Evolutionary conservation across 2,113 vertebrate species (phyloP).

Genomic region (Emydura subglobosa): DNA sequence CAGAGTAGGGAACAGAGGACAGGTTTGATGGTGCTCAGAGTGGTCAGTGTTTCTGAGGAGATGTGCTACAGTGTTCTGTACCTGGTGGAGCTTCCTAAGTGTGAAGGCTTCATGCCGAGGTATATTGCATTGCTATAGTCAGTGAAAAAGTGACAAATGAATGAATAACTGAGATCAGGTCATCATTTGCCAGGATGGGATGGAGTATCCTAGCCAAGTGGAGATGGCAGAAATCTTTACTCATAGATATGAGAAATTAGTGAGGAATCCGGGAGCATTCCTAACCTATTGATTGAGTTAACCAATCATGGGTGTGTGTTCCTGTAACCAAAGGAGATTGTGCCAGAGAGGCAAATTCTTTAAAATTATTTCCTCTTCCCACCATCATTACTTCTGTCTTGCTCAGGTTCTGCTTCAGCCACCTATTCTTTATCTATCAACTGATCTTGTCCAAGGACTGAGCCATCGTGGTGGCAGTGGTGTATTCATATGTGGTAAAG

Average conservation of each 20-base stretch:
- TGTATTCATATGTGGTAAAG: background rate
- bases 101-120: background rate
- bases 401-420: background rate
- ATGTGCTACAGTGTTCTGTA: background rate
- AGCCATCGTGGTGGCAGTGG: background rate
- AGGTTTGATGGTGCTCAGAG: background rate
- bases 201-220: constrained; percentile 16
- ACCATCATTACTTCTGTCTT: background rate
- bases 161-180: background rate
- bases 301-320: background rate
- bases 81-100: background rate
- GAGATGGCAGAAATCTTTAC: background rate
- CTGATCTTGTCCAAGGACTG: background rate
- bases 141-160: background rate
- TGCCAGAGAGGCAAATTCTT: background rate
- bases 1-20: background rate
- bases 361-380: background rate
- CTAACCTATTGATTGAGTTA: background rate
- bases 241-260: background rate
- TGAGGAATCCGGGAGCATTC: background rate
- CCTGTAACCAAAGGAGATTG: background rate
- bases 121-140: background rate
- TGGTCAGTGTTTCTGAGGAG: background rate
- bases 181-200: background rate
- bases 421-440: background rate